Percentiles rank a stretch among this genome's conserved stretches.
Evolutionary conservation across 2,113 vertebrate species (phyloP).

Genomic region (Dascyllus trimaculatus): DNA sequence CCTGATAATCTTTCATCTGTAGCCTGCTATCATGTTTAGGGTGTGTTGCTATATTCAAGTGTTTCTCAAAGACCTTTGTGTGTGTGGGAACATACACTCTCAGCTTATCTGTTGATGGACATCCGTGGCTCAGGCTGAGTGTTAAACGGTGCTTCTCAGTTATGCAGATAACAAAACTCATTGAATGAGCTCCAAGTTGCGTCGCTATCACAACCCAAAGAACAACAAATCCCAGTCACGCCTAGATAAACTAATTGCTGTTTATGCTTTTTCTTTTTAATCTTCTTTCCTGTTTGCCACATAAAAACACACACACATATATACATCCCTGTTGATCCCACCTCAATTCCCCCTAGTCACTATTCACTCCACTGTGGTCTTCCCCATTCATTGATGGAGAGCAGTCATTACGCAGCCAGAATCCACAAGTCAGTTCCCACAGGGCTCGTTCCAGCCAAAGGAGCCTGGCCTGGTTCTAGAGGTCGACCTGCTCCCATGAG

Average conservation of each 20-base stretch:
- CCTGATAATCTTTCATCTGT: conserved; percentile 54
- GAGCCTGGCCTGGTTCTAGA: conserved; percentile 50
- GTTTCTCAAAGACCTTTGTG: conserved; percentile 47
- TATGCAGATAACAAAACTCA: conserved; percentile 17
- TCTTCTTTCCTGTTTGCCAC: conserved; percentile 23
- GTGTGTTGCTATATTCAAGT: conserved; percentile 48
- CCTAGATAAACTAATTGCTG: conserved; percentile 37
- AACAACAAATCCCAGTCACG: conserved; percentile 13
- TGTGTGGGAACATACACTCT: conserved; percentile 2
- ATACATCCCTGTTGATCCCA: conserved; percentile 15
- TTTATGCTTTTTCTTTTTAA: conserved; percentile 30
- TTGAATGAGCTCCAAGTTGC: conserved; percentile 23
- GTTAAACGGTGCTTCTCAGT: conserved; percentile 12
- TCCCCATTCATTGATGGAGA: conserved; percentile 60
- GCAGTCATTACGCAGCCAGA: conserved; percentile 65
- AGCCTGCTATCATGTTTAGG: conserved; percentile 61
- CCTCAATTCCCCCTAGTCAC: conserved; percentile 29
- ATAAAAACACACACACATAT: conserved; percentile 3
- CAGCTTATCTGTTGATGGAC: conserved; percentile 20
- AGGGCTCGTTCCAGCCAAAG: conserved; percentile 31
- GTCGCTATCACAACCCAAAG: conserved; percentile 10
- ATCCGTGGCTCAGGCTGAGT: conserved; percentile 27
- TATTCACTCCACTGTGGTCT: conserved; percentile 45
- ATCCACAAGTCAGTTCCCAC: conserved; percentile 75
- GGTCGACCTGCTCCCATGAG: conserved; percentile 56